Conservation (phyloP, 2,797 vertebrate species). For the Brachyrhaphis roseni region DNA sequence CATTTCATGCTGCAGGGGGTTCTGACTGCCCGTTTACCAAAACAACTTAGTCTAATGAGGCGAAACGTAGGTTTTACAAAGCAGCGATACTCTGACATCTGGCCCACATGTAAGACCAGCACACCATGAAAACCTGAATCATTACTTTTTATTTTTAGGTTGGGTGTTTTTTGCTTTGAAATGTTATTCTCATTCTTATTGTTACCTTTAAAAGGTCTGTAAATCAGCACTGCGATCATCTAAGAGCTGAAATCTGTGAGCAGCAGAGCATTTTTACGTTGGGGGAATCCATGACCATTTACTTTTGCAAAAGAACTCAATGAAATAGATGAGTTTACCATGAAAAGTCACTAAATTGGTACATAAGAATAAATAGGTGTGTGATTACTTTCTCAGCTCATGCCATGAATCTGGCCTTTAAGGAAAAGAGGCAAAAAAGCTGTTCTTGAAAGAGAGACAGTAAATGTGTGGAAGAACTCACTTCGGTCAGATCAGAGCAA, state of each 20-base stretch:
- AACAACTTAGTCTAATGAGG: conserved; percentile 74
- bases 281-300: not conserved
- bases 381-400: not conserved
- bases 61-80: conserved; percentile 49
- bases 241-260: not conserved
- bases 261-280: not conserved
- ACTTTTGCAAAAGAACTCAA: not conserved
- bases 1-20: conserved; percentile 67
- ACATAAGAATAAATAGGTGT: not conserved
- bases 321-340: not conserved
- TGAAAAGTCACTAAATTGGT: not conserved
- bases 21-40: conserved; percentile 65
- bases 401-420: not conserved
- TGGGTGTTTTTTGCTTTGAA: not conserved
- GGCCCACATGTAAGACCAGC: conserved; percentile 16
- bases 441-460: not conserved
- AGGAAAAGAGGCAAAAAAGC: not conserved
- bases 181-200: not conserved
- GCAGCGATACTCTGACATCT: conserved; percentile 46
- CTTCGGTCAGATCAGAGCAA: not conserved
- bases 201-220: not conserved
- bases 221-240: not conserved
- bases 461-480: too few species aligned
- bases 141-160: not conserved
- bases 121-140: conserved; percentile 2